A percentile compares a stretch with the other conserved stretches of the same genome.
phyloP scores from a whole-genome alignment of 2,797 vertebrate genomes.

The Thalassophryne amazonica region DNA sequence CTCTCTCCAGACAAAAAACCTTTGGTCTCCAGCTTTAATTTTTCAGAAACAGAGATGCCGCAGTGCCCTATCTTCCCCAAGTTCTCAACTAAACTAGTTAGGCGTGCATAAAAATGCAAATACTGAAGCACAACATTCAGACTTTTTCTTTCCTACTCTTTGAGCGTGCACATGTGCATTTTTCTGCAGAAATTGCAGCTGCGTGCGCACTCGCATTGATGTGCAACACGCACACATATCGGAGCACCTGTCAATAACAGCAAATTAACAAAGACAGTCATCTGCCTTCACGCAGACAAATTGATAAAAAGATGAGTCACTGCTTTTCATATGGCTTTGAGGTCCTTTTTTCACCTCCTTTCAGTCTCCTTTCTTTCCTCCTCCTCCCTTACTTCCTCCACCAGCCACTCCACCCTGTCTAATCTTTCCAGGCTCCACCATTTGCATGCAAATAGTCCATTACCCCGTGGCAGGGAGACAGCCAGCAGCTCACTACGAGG shows the following conservation, averaged over 20 bases:
- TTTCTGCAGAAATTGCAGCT: constrained; percentile 25
- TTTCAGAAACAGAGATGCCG: constrained; percentile 73
- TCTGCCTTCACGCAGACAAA: constrained; percentile 43
- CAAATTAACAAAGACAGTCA: constrained; percentile 61
- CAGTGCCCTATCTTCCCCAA: constrained; percentile 68
- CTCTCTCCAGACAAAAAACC: constrained; percentile 78
- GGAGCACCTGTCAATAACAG: constrained; percentile 51
- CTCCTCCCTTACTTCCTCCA: constrained; percentile 55
- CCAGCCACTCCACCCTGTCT: constrained; percentile 73
- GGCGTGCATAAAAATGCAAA: constrained; percentile 70
- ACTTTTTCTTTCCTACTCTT: constrained; percentile 54
- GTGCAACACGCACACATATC: constrained; percentile 12
- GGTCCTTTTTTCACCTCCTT: constrained; percentile 51
- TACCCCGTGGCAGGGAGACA: constrained; percentile 74
- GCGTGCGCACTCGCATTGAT: background rate
- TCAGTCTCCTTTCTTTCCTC: constrained; percentile 52
- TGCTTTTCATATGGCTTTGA: constrained; percentile 56
- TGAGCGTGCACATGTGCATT: constrained; percentile 39
- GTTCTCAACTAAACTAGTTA: constrained; percentile 70
- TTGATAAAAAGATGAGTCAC: constrained; percentile 56
- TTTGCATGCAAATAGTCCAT: constrained; percentile 84
- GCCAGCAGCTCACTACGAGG: constrained; percentile 72
- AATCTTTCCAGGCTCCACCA: constrained; percentile 78
- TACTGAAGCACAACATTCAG: constrained; percentile 54
- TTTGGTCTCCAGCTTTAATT: constrained; percentile 75